Evolutionary conservation across 2,888 invertebrate species (phyloP).

Genomic region (Morpho deidamia): DNA sequence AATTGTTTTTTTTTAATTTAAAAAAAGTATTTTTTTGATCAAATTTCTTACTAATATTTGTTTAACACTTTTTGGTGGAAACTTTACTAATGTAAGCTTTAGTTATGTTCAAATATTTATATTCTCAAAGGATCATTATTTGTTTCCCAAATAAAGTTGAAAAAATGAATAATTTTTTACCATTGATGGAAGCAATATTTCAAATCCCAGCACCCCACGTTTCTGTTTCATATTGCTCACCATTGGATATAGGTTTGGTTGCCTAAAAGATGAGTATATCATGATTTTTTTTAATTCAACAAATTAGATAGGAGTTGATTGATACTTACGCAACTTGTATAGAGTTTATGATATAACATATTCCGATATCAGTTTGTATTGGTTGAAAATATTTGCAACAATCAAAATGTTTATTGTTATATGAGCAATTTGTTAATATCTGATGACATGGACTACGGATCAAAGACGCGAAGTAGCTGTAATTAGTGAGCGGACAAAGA

Average conservation of each 20-base stretch:
- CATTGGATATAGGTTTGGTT: constrained; percentile 64
- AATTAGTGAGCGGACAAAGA: constrained; percentile 79
- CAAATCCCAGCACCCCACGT: constrained; percentile 67
- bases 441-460: constrained; percentile 73
- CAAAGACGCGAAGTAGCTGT: constrained; percentile 76
- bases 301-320: no score
- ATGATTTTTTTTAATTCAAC: neutral
- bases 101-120: no score
- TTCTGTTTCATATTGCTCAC: constrained; percentile 69
- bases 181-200: constrained; percentile 60
- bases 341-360: constrained; percentile 80
- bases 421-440: constrained; percentile 70
- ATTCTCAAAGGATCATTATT: no score
- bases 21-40: no score
- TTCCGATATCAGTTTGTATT: constrained; percentile 79
- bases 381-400: constrained; percentile 81
- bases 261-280: constrained; percentile 35
- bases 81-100: no score
- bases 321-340: constrained; percentile 68
- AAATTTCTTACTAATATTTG: no score
- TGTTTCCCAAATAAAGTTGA: neutral
- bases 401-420: constrained; percentile 71
- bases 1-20: no score
- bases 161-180: constrained; percentile 40
- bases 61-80: no score